phyloP scores from a whole-genome alignment of 2,797 vertebrate genomes.

The Sebastes trivittatus region DNA sequence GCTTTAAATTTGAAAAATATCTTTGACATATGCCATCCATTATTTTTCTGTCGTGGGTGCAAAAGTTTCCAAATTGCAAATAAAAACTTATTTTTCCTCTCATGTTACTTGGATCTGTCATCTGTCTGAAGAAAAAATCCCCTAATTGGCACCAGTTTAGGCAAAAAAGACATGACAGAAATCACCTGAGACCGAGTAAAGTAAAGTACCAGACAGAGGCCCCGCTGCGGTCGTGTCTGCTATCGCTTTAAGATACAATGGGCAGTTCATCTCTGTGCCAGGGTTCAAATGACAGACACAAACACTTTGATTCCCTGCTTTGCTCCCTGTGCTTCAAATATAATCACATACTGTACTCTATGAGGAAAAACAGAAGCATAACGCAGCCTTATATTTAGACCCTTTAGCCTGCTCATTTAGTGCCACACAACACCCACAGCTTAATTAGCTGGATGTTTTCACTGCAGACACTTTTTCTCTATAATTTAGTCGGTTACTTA shows the following conservation, averaged over 20 bases:
- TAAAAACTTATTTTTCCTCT: neutral
- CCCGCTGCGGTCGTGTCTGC: neutral
- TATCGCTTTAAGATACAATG: neutral
- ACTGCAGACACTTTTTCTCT: conserved; percentile 17
- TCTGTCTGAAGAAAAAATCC: conserved; percentile 3
- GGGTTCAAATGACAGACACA: conserved; percentile 34
- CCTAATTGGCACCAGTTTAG: conserved; percentile 22
- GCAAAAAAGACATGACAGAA: neutral
- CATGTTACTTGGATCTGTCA: conserved; percentile 6
- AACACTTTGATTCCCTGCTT: conserved; percentile 23
- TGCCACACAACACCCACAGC: conserved; percentile 37
- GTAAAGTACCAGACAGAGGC: neutral
- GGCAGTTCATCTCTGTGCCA: conserved; percentile 9
- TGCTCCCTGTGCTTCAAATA: conserved; percentile 37
- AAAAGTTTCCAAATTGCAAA: conserved; percentile 26
- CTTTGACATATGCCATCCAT: neutral
- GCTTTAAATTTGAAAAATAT: neutral
- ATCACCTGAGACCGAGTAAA: conserved; percentile 4
- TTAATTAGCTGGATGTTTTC: conserved; percentile 55
- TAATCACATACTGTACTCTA: conserved; percentile 35
- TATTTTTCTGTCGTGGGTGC: neutral
- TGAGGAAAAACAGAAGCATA: conserved; percentile 26
- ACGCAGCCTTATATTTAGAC: conserved; percentile 47
- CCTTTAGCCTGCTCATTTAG: conserved; percentile 55
- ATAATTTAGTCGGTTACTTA: conserved; percentile 38